A percentile compares a stretch with the other conserved stretches of the same genome.
These are phyloP conservation scores for Tinea pellionella DNA, from an alignment of 2,888 invertebrate genomes.

Conservation along the genomic window DNA sequence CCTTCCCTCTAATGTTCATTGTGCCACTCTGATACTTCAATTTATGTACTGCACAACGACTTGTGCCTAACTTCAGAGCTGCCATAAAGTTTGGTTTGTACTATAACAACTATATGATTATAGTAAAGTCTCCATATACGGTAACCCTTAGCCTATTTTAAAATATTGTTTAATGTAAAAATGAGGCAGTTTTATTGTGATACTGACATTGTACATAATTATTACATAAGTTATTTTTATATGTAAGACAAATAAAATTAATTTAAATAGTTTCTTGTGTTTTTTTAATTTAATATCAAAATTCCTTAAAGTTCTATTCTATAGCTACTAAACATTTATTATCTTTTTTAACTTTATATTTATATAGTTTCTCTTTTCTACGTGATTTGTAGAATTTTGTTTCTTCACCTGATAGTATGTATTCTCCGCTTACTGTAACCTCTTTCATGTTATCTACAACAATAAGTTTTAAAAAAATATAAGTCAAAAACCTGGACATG, in stretches of 20 bases:
- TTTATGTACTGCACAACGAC: too few relatives aligned
- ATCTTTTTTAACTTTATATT: slow-evolving; percentile 46
- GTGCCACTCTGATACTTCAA: too few relatives aligned
- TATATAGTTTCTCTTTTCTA: slow-evolving; percentile 62
- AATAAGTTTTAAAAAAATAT: too few relatives aligned
- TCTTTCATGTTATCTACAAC: slow-evolving; percentile 43
- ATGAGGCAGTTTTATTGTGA: background rate
- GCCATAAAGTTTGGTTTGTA: too few relatives aligned
- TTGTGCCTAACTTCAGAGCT: too few relatives aligned
- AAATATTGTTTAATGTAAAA: background rate
- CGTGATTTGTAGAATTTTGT: slow-evolving; percentile 64
- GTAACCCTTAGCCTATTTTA: too few relatives aligned
- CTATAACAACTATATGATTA: too few relatives aligned
- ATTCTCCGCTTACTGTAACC: slow-evolving; percentile 48
- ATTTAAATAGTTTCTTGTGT: background rate
- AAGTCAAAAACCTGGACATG: too few relatives aligned
- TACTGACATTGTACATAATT: slow-evolving; percentile 1
- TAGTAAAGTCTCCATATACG: too few relatives aligned
- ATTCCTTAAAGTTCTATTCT: slow-evolving; percentile 17
- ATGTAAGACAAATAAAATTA: slow-evolving; percentile 26
- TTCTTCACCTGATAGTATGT: slow-evolving; percentile 57
- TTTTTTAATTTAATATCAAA: background rate
- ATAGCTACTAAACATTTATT: slow-evolving; percentile 34
- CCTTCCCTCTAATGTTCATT: too few relatives aligned
- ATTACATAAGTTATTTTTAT: background rate